Conservation (phyloP, 2,888 invertebrate genomes). For the Noctua fimbriata region DNA sequence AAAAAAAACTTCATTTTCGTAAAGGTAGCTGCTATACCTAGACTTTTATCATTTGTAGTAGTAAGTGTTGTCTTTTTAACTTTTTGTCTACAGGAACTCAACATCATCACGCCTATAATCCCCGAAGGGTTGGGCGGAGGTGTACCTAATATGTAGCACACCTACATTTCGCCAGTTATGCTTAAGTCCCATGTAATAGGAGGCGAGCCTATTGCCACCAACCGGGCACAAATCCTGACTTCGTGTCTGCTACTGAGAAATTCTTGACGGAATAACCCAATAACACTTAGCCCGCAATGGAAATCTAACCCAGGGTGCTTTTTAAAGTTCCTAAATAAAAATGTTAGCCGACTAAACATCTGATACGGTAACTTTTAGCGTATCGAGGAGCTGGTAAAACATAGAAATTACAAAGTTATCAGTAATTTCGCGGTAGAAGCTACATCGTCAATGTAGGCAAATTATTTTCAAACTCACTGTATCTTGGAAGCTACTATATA, state of each 20-base stretch:
- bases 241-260: too few species aligned
- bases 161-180: too few species aligned
- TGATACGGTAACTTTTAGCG: background rate
- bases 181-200: too few species aligned
- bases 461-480: background rate
- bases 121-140: too few species aligned
- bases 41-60: background rate
- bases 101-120: too few species aligned
- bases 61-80: background rate
- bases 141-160: too few species aligned
- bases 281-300: too few species aligned
- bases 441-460: constrained; percentile 1
- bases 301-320: too few species aligned
- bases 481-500: background rate
- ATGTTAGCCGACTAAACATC: background rate
- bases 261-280: too few species aligned
- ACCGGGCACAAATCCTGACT: too few species aligned
- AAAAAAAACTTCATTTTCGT: background rate
- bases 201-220: too few species aligned
- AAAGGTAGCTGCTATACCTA: background rate
- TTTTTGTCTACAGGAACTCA: background rate
- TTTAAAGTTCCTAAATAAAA: background rate
- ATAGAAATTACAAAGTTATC: background rate
- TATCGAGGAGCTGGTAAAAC: too few species aligned
- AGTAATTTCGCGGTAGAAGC: background rate